Conservation (phyloP, 1,140 invertebrate species). For the Drosophila gunungcola region DNA sequence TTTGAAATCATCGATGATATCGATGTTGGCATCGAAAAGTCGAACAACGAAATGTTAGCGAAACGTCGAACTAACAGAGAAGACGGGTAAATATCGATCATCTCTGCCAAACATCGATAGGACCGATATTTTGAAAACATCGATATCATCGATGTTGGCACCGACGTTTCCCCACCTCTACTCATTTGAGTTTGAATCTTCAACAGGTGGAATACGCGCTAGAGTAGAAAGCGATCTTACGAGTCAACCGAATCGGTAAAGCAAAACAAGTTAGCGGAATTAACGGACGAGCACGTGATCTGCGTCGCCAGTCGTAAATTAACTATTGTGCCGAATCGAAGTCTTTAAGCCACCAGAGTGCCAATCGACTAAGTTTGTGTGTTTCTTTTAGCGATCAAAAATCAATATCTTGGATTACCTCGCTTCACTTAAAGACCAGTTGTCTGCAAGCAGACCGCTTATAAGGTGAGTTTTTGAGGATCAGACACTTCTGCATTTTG, state of each 20-base stretch:
- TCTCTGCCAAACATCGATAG: too few relatives aligned
- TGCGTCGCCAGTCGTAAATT: conserved; percentile 7
- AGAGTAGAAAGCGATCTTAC: conserved; percentile 28
- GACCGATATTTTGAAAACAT: too few relatives aligned
- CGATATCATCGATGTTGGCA: too few relatives aligned
- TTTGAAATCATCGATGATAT: too few relatives aligned
- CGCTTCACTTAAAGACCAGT: conserved; percentile 45
- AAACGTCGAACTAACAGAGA: too few relatives aligned
- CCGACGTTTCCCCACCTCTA: too few relatives aligned
- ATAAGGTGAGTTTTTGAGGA: conserved; percentile 51
- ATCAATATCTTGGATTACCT: conserved; percentile 60
- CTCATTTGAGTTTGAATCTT: conserved; percentile 70
- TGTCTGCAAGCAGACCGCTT: conserved; percentile 40
- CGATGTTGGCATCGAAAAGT: too few relatives aligned
- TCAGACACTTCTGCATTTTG: conserved; percentile 8
- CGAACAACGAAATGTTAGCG: too few relatives aligned
- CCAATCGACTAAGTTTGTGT: conserved; percentile 59
- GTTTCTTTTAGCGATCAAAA: conserved; percentile 67
- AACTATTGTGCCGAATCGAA: conserved; percentile 32
- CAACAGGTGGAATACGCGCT: conserved; percentile 71
- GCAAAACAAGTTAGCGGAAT: conserved; percentile 32
- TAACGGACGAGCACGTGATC: conserved; percentile 44
- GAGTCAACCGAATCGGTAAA: conserved; percentile 60
- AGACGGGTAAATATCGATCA: too few relatives aligned
- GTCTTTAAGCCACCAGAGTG: conserved; percentile 37